Conservation (phyloP, 2,113 vertebrate genomes). For the Pygoscelis antarcticus region DNA sequence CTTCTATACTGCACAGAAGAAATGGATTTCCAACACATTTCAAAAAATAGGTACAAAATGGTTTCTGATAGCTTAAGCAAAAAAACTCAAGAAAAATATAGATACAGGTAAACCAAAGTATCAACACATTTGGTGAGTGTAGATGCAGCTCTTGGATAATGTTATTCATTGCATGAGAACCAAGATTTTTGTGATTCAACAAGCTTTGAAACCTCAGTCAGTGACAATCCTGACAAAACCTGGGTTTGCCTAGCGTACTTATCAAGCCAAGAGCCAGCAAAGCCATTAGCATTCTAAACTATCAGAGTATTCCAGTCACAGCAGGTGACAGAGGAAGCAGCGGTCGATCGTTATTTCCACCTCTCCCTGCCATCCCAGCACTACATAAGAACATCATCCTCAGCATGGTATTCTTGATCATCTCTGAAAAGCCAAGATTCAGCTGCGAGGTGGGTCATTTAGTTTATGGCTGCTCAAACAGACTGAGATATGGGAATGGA, state of each 20-base stretch:
- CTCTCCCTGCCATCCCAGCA: neutral
- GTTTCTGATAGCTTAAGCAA: neutral
- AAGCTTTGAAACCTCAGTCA: neutral
- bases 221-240: neutral
- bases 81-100: neutral
- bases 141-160: neutral
- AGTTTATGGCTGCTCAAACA: neutral
- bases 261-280: neutral
- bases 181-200: neutral
- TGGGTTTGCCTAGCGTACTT: neutral
- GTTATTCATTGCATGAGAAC: neutral
- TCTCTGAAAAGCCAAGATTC: neutral
- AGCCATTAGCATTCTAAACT: neutral
- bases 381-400: neutral
- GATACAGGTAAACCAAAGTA: neutral
- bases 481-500: fast-evolving
- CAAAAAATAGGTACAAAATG: neutral
- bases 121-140: neutral
- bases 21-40: neutral
- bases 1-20: neutral
- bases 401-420: neutral
- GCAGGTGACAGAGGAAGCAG: neutral
- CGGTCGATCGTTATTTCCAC: fast-evolving
- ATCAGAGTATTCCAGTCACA: neutral
- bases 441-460: neutral